phyloP scores from a whole-genome alignment of 2,797 vertebrate genomes.

The Gymnothorax reevesii region DNA sequence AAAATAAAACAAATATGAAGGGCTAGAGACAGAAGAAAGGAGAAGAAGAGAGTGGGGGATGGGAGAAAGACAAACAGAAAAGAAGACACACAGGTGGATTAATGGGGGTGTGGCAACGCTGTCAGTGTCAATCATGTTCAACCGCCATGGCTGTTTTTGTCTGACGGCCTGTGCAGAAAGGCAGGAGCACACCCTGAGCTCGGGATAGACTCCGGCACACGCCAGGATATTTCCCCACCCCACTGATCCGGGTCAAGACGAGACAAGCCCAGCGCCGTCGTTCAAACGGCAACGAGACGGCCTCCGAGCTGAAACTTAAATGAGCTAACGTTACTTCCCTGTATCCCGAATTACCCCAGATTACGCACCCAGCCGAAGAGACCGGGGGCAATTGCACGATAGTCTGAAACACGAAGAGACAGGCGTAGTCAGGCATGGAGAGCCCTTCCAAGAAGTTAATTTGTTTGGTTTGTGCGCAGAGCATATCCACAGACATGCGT shows the following conservation, averaged over 20 bases:
- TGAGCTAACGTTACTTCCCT: too few relatives aligned
- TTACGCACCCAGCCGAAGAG: neutral
- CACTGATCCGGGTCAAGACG: constrained; percentile 1
- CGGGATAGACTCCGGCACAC: neutral
- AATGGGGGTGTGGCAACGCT: neutral
- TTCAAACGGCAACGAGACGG: neutral
- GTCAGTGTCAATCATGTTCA: constrained; percentile 1
- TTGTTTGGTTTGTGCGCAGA: neutral
- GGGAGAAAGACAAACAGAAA: neutral
- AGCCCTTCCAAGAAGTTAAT: neutral
- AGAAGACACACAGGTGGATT: neutral
- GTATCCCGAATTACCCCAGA: neutral
- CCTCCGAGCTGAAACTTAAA: neutral
- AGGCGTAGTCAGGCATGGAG: neutral
- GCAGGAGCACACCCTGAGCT: neutral
- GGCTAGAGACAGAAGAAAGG: neutral
- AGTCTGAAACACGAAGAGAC: neutral
- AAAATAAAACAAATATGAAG: neutral
- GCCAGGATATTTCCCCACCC: neutral
- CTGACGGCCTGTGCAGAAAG: neutral
- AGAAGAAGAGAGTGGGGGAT: neutral
- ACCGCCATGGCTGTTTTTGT: constrained; percentile 17
- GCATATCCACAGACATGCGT: neutral
- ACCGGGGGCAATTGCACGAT: neutral
- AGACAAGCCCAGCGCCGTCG: neutral